A percentile compares a stretch with the other conserved stretches of the same genome.
These are phyloP conservation scores for Crypturellus undulatus DNA, from an alignment of 2,113 vertebrate species.

Conservation along the genomic window DNA sequence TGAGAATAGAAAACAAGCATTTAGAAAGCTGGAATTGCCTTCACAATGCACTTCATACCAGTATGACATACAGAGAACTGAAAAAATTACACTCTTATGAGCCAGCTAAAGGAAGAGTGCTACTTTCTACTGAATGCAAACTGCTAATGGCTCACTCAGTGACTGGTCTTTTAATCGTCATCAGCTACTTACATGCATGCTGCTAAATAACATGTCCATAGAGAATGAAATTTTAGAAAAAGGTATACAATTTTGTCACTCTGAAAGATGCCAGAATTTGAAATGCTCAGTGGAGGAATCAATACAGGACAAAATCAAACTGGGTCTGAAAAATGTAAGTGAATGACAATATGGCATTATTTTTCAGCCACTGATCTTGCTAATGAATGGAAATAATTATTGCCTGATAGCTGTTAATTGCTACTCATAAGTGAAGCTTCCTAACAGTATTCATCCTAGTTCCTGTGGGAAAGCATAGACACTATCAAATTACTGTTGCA, in stretches of 20 bases:
- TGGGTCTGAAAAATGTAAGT: not conserved
- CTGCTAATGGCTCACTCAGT: not conserved
- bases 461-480: not conserved
- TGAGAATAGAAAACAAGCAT: conserved; percentile 7
- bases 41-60: not conserved
- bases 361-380: not conserved
- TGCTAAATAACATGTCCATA: not conserved
- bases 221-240: not conserved
- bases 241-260: not conserved
- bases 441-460: not conserved
- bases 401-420: not conserved
- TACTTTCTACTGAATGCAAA: not conserved
- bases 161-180: not conserved
- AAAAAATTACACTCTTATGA: conserved; percentile 2
- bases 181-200: not conserved
- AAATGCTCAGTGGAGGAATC: not conserved
- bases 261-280: not conserved
- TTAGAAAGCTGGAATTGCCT: not conserved
- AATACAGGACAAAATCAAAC: not conserved
- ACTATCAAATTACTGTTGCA: not conserved
- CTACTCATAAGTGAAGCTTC: not conserved
- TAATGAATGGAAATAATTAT: not conserved
- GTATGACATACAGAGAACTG: not conserved
- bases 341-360: not conserved
- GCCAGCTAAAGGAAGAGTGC: not conserved